Evolutionary conservation across 2,113 vertebrate species (phyloP).

Genomic region (Otus sunia): DNA sequence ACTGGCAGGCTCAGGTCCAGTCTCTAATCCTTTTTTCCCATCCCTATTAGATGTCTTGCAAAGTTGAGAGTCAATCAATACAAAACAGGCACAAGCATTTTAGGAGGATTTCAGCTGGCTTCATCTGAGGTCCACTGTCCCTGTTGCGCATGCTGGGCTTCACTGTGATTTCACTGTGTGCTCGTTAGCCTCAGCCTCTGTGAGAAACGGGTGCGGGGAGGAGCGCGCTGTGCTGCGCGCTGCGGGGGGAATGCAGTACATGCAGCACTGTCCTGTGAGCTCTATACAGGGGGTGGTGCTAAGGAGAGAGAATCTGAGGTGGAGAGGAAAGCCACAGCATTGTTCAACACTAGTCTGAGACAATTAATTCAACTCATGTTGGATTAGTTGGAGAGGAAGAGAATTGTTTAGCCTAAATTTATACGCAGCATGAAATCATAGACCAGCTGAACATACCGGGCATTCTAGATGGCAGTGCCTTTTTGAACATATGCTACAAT

Average conservation of each 20-base stretch:
- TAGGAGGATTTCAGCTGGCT: background rate
- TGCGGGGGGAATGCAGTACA: background rate
- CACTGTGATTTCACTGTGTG: background rate
- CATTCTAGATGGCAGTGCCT: background rate
- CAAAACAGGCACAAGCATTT: background rate
- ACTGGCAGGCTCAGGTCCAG: background rate
- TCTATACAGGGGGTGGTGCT: background rate
- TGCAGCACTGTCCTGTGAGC: fast-evolving
- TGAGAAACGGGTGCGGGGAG: background rate
- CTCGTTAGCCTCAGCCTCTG: background rate
- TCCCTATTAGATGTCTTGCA: background rate
- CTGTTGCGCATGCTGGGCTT: background rate
- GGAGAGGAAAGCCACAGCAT: background rate
- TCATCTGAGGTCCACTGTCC: background rate
- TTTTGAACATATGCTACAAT: background rate
- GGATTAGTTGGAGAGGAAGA: background rate
- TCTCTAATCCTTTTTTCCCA: background rate
- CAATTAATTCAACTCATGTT: background rate
- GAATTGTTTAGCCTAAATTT: background rate
- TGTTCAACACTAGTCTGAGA: background rate
- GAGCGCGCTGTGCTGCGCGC: fast-evolving
- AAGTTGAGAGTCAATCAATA: background rate
- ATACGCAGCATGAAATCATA: background rate
- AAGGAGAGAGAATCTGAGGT: background rate
- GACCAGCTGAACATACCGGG: background rate